Conservation (phyloP, 1,140 invertebrate species). For the Cherax quadricarinatus region DNA sequence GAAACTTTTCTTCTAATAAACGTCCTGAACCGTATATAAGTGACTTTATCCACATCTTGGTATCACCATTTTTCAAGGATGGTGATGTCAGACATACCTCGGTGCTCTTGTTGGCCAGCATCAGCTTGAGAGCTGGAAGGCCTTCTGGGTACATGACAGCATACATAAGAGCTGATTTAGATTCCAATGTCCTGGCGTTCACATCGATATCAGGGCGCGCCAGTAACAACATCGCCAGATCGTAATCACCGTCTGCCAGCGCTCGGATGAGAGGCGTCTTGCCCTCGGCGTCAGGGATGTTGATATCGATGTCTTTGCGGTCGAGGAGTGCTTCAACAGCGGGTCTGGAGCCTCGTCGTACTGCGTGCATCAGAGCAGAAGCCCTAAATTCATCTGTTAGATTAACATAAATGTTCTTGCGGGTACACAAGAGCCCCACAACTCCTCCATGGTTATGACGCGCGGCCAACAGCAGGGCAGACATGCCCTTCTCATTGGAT, state of each 20-base stretch:
- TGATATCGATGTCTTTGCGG: slow-evolving; percentile 60
- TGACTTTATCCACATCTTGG: too few species aligned
- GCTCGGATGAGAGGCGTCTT: slow-evolving; percentile 71
- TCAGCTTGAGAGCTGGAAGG: slow-evolving; percentile 66
- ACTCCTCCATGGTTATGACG: slow-evolving; percentile 48
- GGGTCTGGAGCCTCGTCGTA: slow-evolving; percentile 38
- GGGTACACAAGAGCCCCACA: slow-evolving; percentile 53
- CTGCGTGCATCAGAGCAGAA: slow-evolving; percentile 54
- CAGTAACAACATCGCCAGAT: slow-evolving; percentile 72
- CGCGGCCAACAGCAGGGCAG: slow-evolving; percentile 67
- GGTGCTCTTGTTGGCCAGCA: slow-evolving; percentile 65
- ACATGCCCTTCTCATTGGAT: slow-evolving; percentile 62
- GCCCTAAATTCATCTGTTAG: slow-evolving; percentile 61
- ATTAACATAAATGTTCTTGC: slow-evolving; percentile 67
- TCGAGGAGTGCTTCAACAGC: slow-evolving; percentile 67
- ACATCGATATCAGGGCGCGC: slow-evolving; percentile 67
- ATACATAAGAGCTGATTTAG: slow-evolving; percentile 72
- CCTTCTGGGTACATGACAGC: slow-evolving; percentile 70
- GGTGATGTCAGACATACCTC: slow-evolving; percentile 35
- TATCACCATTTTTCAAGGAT: too few species aligned
- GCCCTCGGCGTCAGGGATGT: slow-evolving; percentile 71
- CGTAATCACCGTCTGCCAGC: slow-evolving; percentile 60
- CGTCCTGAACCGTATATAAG: too few species aligned
- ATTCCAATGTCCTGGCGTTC: slow-evolving; percentile 63
- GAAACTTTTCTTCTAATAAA: too few species aligned